These are phyloP conservation scores for Saguinus midas DNA, from an alignment of 2,113 vertebrate species.

Conservation along the genomic window DNA sequence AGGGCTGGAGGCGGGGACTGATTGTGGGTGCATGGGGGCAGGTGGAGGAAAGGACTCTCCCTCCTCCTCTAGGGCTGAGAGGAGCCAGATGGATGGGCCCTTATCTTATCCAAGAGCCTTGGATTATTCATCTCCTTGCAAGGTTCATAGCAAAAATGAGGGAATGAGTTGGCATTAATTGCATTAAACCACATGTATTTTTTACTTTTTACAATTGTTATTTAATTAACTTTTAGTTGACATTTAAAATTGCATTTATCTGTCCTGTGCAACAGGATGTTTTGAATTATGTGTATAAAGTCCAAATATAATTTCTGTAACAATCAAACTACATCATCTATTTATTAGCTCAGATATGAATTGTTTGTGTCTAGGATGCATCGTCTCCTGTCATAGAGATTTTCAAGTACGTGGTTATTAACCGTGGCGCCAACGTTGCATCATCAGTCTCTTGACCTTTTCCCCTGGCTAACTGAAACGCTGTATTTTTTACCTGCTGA, in stretches of 20 bases:
- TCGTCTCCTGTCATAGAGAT: not conserved
- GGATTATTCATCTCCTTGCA: not conserved
- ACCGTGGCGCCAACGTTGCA: fast-evolving
- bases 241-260: not conserved
- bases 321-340: not conserved
- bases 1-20: not conserved
- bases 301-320: no score
- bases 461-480: not conserved
- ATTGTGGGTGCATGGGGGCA: not conserved
- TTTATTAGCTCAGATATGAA: not conserved
- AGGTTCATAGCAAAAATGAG: not conserved
- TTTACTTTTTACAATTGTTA: not conserved
- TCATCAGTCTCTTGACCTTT: not conserved
- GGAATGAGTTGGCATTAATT: not conserved
- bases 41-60: not conserved
- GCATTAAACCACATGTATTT: not conserved
- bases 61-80: not conserved
- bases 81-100: not conserved
- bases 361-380: not conserved
- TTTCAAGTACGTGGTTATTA: not conserved
- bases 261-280: not conserved
- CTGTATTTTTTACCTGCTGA: not conserved
- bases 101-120: not conserved
- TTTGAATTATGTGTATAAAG: not conserved
- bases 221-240: not conserved